These are phyloP conservation scores for Drosophila aldrichi DNA, from an alignment of 2,888 invertebrate genomes.

Conservation along the genomic window DNA sequence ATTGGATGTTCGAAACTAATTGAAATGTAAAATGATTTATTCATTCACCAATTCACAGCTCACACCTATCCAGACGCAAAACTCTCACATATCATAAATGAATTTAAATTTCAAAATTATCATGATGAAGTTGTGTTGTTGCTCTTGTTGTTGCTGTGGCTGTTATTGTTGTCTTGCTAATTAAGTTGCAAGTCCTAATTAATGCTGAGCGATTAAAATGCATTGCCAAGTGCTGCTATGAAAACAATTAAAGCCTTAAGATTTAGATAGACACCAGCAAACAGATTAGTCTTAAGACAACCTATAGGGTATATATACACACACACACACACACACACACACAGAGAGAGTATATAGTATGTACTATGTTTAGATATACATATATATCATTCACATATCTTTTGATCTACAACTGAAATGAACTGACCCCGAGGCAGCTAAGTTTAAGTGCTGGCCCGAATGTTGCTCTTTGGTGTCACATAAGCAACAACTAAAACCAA, in stretches of 20 bases:
- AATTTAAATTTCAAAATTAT: conserved; percentile 56
- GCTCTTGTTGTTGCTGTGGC: conserved; percentile 18
- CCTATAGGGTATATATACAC: neutral
- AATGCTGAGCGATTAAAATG: conserved; percentile 67
- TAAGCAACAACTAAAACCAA: conserved; percentile 33
- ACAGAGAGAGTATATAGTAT: neutral
- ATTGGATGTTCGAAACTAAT: conserved; percentile 40
- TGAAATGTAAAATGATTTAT: conserved; percentile 46
- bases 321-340: neutral
- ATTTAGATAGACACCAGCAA: conserved; percentile 29
- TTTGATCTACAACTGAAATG: conserved; percentile 10
- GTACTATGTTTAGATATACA: neutral
- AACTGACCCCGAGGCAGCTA: conserved; percentile 17
- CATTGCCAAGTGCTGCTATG: conserved; percentile 8
- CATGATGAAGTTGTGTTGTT: conserved; percentile 46
- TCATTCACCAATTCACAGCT: conserved; percentile 31
- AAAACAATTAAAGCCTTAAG: conserved; percentile 22
- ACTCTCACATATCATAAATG: conserved; percentile 33
- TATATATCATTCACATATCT: neutral
- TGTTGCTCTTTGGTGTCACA: conserved; percentile 31
- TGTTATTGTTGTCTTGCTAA: conserved; percentile 44
- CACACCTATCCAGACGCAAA: conserved; percentile 7
- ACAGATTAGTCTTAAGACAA: neutral
- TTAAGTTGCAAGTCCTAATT: conserved; percentile 66
- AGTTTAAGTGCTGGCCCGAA: conserved; percentile 21